Percentiles rank a stretch among this genome's conserved stretches.
Conservation (phyloP, 2,888 invertebrate genomes). For the Spisula subtruncata region DNA sequence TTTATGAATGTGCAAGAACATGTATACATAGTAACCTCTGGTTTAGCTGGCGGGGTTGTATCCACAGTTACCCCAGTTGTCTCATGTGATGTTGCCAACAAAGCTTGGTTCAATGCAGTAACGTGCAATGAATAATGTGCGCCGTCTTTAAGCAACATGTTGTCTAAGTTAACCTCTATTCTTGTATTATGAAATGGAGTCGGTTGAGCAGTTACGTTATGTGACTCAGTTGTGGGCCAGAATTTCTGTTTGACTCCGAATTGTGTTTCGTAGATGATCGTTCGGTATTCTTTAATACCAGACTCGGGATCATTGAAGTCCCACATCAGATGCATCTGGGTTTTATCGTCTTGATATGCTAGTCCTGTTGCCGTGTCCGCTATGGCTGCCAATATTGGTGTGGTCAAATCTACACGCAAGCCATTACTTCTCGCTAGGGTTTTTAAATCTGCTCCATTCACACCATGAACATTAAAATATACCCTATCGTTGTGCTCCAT, state of each 20-base stretch:
- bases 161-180: constrained; percentile 36
- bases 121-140: constrained; percentile 73
- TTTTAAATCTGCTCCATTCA: constrained; percentile 75
- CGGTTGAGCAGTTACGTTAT: constrained; percentile 53
- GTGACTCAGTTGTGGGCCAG: constrained; percentile 63
- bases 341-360: constrained; percentile 64
- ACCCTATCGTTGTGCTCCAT: constrained; percentile 65
- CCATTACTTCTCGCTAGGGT: constrained; percentile 69
- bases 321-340: constrained; percentile 68
- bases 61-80: constrained; percentile 77
- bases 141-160: constrained; percentile 67
- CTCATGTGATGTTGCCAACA: constrained; percentile 73
- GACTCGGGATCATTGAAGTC: constrained; percentile 76
- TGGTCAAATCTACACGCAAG: constrained; percentile 76
- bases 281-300: constrained; percentile 73
- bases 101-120: constrained; percentile 75
- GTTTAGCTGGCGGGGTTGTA: constrained; percentile 73
- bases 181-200: constrained; percentile 22
- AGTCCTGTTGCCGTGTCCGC: constrained; percentile 52
- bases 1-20: too few species aligned
- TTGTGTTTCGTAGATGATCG: constrained; percentile 63
- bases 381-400: constrained; percentile 68
- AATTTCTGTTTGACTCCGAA: constrained; percentile 70
- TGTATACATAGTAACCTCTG: constrained; percentile 61
- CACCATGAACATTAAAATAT: constrained; percentile 69